phyloP scores from a whole-genome alignment of 2,888 invertebrate genomes.

The Cremastinae sp. region DNA sequence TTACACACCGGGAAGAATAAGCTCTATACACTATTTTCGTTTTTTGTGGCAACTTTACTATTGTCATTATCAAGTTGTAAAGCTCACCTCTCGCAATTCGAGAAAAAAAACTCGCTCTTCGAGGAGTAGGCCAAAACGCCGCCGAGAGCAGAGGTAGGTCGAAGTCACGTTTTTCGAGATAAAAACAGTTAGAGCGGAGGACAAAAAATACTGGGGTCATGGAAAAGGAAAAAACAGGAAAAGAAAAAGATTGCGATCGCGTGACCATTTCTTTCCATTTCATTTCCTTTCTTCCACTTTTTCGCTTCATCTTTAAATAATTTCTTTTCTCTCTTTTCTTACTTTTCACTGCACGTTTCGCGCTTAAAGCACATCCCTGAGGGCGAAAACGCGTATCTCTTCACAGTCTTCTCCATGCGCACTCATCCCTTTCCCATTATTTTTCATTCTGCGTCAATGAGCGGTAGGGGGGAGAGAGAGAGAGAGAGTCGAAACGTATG shows the following conservation, averaged over 20 bases:
- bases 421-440: constrained; percentile 20
- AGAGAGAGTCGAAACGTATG: too few species aligned
- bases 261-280: constrained; percentile 39
- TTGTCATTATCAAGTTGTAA: constrained; percentile 17
- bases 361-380: not conserved
- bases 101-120: constrained; percentile 15
- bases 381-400: not conserved
- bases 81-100: not conserved
- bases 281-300: not conserved
- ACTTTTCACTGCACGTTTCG: constrained; percentile 27
- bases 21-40: not conserved
- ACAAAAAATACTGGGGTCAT: not conserved
- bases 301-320: constrained; percentile 1
- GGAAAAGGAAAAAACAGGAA: constrained; percentile 7
- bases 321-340: constrained; percentile 5
- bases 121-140: constrained; percentile 8
- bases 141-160: constrained; percentile 5
- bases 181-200: constrained; percentile 1
- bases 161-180: constrained; percentile 35
- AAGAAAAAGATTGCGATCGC: constrained; percentile 47
- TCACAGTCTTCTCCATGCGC: not conserved
- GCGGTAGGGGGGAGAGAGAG: too few species aligned
- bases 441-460: constrained; percentile 8
- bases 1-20: not conserved
- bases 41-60: constrained; percentile 1